Evolutionary conservation across 1,140 invertebrate species (phyloP), one percentile per base, ranked within the genome.

Genomic region (Babylonia areolata): DNA sequence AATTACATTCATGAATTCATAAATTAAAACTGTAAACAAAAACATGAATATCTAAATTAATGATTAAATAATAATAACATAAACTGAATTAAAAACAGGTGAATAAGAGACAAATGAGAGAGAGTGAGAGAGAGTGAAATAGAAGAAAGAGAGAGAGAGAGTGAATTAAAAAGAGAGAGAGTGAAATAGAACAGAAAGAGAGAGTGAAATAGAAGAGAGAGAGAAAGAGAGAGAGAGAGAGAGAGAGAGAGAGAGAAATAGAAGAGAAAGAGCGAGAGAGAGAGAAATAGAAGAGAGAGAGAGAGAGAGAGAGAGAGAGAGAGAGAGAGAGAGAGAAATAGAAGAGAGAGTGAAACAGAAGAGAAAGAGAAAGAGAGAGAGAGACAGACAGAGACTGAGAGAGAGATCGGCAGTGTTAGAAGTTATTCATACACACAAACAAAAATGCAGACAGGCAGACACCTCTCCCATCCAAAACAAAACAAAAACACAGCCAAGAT

Each of bases 321-420:
- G 1, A 12, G 28, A 37, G 40, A 28, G 31, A n/a, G 28, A 39
- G 31, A 31, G 39, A 73, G 6, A 73, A 5, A 37, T 2, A 35
- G 20, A 23, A 77, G 40, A 35, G 35, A 73, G 35, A 79, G 71
- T 51, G 73, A 79, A 23, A 85, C 69, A n/a, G 54, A 23, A 85
- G 82, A 84, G 64, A 84, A 39, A 80, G 39, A 80, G 71, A 77
- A 37, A 42, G 75, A 77, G 3, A 81, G 42, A 54, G 31, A 51
- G 51, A 58, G 42, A 58, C 42, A 54, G 46, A 58, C n/a, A 15
- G 33, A 58, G 79, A 33, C 17, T 3, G 79, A 73, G 35, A 73
- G 71, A 51, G n/a, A 80, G 15, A 35, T 11, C 20, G 33, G 33
- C 2, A n/a, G n/a, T n/a, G n/a, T n/a, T n/a, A n/a, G n/a, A n/a